Base-by-base conservation (phyloP, 2,888 invertebrate species). In the Lobophora halterata region DNA sequence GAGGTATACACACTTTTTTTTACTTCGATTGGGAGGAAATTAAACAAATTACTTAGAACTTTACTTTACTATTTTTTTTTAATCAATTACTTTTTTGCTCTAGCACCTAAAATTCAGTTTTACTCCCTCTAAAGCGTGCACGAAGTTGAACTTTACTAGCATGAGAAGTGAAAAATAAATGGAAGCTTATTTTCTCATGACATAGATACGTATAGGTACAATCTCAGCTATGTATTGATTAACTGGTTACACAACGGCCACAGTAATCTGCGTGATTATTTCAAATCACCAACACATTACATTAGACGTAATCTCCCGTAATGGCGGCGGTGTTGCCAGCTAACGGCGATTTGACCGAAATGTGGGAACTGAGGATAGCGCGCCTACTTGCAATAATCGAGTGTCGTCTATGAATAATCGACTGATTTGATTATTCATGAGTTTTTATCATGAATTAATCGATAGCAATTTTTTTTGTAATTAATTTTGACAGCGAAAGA, bases 281-380 rank as follows among this genome's bases (percentile, higher is more conserved):
- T 86, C 79, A 81, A 83, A 86, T 86, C 79, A 74, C 77, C 79
- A 67, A 66, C 77, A 75, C 79, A 75, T 82, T 72, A 81, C 82
- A 83, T 79, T 82, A 80, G 71, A 71, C 72, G 79, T 83, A 81
- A 85, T 82, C 85, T 80, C 71, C 61, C 53, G 66, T 77, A 79
- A 83, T 80, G 78, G 78, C 71, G 67, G 70, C 57, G 47, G 54
- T 51, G 41, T 46, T 67, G 57, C 55, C 61, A 62, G 19, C 30
- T 37, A 68, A 67, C 64, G 64, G 52, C 52, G 50, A 68, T 74
- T 73, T 71, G 77, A 71, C 74, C 72, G 47, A 61, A 60, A 58
- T 65, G 63, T 67, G 66, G 63, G 71, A 64, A 68, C 60, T n/a
- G n/a, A n/a, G n/a, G n/a, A n/a, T n/a, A n/a, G n/a, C n/a, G n/a